phyloP scores from a whole-genome alignment of 1,140 invertebrate species.

The Papilio polyxenes region DNA sequence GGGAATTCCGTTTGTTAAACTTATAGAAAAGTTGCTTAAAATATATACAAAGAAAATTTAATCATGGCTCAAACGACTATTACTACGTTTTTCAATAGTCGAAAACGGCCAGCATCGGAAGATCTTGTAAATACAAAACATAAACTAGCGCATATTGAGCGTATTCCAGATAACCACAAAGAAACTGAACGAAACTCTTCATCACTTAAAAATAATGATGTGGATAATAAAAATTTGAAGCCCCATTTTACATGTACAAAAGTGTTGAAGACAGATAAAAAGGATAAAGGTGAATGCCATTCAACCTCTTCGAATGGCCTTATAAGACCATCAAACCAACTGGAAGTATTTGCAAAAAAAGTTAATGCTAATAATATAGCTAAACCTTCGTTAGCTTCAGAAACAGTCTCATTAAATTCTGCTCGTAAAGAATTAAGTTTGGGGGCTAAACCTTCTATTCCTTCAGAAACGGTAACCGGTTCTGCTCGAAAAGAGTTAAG shows the following conservation, averaged over 20 bases:
- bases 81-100: constrained; percentile 85
- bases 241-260: neutral
- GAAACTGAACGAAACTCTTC: constrained; percentile 43
- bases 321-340: constrained; percentile 27
- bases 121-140: constrained; percentile 82
- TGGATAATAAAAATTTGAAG: constrained; percentile 41
- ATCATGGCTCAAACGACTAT: constrained; percentile 87
- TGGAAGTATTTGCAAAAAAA: constrained; percentile 63
- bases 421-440: constrained; percentile 83
- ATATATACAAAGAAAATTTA: constrained; percentile 4
- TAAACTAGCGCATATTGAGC: constrained; percentile 82
- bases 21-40: neutral
- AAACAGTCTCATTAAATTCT: constrained; percentile 69
- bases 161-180: constrained; percentile 40
- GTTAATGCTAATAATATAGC: constrained; percentile 56
- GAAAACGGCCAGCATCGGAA: constrained; percentile 85
- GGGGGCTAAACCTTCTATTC: constrained; percentile 60
- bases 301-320: constrained; percentile 7
- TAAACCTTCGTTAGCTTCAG: constrained; percentile 50
- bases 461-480: neutral
- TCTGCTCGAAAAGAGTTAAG: neutral
- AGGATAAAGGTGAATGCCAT: constrained; percentile 21
- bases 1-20: constrained; percentile 51
- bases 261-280: constrained; percentile 8
- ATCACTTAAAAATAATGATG: constrained; percentile 41